Conservation (phyloP, 2,888 invertebrate species). For the Aphodius sticticus region DNA sequence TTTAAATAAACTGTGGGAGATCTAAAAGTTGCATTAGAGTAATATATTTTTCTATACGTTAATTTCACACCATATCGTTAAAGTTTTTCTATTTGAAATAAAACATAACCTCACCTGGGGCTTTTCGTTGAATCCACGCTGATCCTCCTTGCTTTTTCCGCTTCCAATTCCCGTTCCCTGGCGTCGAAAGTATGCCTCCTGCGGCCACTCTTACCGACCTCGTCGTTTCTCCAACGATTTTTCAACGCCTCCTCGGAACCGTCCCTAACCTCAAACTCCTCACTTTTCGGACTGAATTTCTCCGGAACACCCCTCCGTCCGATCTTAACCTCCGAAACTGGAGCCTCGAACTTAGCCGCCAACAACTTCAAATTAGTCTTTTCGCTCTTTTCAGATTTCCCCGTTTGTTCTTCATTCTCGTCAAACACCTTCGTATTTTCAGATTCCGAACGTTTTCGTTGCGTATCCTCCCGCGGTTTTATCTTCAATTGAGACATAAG, state of each 20-base stretch:
- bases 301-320: slow-evolving; percentile 43
- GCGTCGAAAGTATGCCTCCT: slow-evolving; percentile 55
- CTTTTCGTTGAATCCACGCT: slow-evolving; percentile 55
- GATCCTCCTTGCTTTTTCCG: slow-evolving; percentile 49
- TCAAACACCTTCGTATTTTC: slow-evolving; percentile 30
- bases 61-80: too few species aligned
- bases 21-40: too few species aligned
- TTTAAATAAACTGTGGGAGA: too few species aligned
- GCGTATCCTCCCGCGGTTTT: slow-evolving; percentile 44
- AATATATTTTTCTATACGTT: too few species aligned
- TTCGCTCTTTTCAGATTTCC: slow-evolving; percentile 33
- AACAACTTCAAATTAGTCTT: slow-evolving; percentile 46
- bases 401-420: slow-evolving; percentile 40
- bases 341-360: slow-evolving; percentile 52
- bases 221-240: slow-evolving; percentile 37
- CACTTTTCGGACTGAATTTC: slow-evolving; percentile 38
- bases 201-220: slow-evolving; percentile 39
- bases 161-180: slow-evolving; percentile 52
- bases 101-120: slow-evolving; percentile 50
- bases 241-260: slow-evolving; percentile 34
- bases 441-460: slow-evolving; percentile 27
- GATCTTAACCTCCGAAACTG: slow-evolving; percentile 31
- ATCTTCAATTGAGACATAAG: slow-evolving; percentile 62
- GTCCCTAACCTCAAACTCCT: slow-evolving; percentile 18
- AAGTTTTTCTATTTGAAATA: too few species aligned